Evolutionary conservation across 2,797 vertebrate genomes (phyloP), one percentile per base, ranked within the genome.

Genomic region (Hypotaenidia okinawae): DNA sequence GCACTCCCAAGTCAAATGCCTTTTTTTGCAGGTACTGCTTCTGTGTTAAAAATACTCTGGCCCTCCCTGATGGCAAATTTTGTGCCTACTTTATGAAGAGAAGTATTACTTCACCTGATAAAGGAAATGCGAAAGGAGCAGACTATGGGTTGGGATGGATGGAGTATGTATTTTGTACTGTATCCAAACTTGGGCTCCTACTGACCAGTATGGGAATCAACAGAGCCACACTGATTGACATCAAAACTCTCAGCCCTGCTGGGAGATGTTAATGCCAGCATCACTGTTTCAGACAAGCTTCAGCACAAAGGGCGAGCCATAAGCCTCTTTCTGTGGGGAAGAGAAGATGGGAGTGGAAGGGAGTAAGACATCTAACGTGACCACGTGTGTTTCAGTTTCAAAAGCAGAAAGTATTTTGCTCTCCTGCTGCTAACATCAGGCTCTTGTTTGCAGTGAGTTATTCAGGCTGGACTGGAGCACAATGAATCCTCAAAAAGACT

Each of bases 361-460:
- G 25, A 73, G 11, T 32, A 28, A 57, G 24, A 49, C 6, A 47
- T 30, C 9, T 13, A 30, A 17, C 39, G 73, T 59, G 37, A 37
- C 47, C 51, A 27, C 5, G 51, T 22, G 22, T 32, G 28, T 24
- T 76, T 75, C 52, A 52, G 74, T 70, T 91, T 63, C 55, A 67
- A 72, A 69, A 72, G 80, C 55, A 69, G 74, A 69, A 82, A 88
- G 47, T 45, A 62, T 57, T 85, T 62, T 69, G 66, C 28, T 37
- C 66, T 77, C 73, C 32, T 43, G 57, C 83, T 61, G 82, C 89
- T 85, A 73, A 43, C 68, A 78, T 49, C 89, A 91, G 55, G 55
- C 55, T 82, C 72, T n/a, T 86, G 93, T 93, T 88, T 82, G 63
- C 74, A 91, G 51, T 88, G 87, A 96, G 89, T 84, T 95, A 91